Conservation (phyloP, 2,888 invertebrate species). For the Abrostola triplasia region DNA sequence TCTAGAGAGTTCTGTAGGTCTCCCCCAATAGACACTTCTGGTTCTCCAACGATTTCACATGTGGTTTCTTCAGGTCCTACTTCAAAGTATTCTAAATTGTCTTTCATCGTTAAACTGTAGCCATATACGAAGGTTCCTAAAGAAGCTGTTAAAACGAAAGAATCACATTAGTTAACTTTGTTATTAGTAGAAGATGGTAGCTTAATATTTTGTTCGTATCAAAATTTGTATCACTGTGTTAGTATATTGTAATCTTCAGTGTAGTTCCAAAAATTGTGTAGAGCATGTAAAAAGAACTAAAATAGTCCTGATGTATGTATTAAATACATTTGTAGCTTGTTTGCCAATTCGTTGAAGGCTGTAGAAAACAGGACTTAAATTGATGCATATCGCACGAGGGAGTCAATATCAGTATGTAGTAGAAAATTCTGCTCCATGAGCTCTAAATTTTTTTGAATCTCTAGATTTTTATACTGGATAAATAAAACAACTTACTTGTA, state of each 20-base stretch:
- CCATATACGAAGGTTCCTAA: conserved; percentile 69
- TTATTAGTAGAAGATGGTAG: not conserved
- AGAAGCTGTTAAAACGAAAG: conserved; percentile 61
- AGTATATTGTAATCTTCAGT: not conserved
- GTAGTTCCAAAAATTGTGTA: not conserved
- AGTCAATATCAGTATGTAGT: no score
- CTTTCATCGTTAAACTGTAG: conserved; percentile 67
- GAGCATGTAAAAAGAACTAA: no score
- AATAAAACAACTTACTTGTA: conserved; percentile 66
- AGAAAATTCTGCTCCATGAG: no score
- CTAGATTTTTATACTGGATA: not conserved
- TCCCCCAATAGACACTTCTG: conserved; percentile 58
- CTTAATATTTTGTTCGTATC: not conserved
- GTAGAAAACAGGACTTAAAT: no score
- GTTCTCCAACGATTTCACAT: conserved; percentile 67
- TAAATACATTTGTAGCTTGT: no score
- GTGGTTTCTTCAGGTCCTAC: conserved; percentile 75
- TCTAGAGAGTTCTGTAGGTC: conserved; percentile 59
- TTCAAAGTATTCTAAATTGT: conserved; percentile 70
- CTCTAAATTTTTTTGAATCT: not conserved
- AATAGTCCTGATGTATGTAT: no score
- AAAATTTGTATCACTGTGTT: not conserved
- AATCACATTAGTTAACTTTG: not conserved
- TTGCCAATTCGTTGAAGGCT: no score
- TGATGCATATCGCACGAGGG: no score